Evolutionary conservation across 2,797 vertebrate genomes (phyloP), one percentile per base, ranked within the genome.

Genomic region (Mionectes olivaceus): DNA sequence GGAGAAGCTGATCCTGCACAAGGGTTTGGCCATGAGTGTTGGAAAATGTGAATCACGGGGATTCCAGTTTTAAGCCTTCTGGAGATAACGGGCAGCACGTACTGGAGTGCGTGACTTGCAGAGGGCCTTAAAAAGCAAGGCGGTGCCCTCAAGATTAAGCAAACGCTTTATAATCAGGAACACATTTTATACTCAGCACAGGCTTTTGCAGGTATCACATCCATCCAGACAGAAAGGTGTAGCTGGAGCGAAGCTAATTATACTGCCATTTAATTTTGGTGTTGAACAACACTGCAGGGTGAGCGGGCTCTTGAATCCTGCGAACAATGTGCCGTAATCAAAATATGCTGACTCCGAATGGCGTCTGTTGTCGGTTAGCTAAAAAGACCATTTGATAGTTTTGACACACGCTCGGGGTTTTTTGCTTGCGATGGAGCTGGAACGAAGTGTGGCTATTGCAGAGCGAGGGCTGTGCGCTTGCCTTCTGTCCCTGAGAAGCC

Each of bases 31-130:
- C 75, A 94, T 68, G 87, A 96, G 92, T 1, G 3, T 63, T 87
- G 90, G 93, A 94, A 97, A 96, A 94, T 90, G 94, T 94, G 93
- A 96, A 95, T 96, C 91, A 96, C 1, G 5, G 94, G 85, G 92
- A 95, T 95, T 97, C 95, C 90, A 96, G 75, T 79, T 93, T 73
- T 90, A 94, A 97, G 90, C 74, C 89, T 83, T 87, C 53, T 93
- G 90, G 68, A 95, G 91, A 96, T 92, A 96, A 89, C 90, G 74
- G 93, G 92, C 82, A 91, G 69, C 87, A 92, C 61, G 46, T 56
- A 92, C 90, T 59, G 30, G 92, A 96, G 89, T 95, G 95, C 73
- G 78, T 94, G 89, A 87, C 77, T 91, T 52, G 33, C 57, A 64
- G 94, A 92, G 93, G 59, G 91, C 96, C 96, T 95, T 89, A 64